These are phyloP conservation scores for Alca torda DNA, from an alignment of 2,797 vertebrate genomes.

Conservation along the genomic window DNA sequence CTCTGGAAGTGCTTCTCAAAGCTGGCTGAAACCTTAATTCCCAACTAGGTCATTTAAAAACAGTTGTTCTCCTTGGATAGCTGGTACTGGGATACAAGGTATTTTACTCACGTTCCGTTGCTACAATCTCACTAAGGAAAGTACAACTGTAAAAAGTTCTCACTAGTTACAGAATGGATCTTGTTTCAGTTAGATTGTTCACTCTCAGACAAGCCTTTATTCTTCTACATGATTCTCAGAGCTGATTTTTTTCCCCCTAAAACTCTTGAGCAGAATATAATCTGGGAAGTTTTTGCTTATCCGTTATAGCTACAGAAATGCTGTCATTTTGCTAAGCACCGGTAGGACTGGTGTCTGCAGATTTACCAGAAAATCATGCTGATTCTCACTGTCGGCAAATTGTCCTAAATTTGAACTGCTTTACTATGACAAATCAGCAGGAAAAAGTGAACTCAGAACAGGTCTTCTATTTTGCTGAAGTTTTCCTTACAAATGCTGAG, in stretches of 20 bases:
- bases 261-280: neutral
- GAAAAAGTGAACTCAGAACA: neutral
- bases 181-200: neutral
- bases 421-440: neutral
- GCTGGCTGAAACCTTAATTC: neutral
- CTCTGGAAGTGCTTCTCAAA: neutral
- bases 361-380: neutral
- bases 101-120: neutral
- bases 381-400: neutral
- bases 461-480: neutral
- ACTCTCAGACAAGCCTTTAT: neutral
- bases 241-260: neutral
- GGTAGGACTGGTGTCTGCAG: neutral
- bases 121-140: neutral
- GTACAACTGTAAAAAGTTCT: neutral
- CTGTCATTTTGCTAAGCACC: neutral
- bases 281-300: neutral
- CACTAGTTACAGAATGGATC: neutral
- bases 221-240: neutral
- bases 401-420: neutral
- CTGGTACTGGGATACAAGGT: neutral
- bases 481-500: neutral
- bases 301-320: neutral
- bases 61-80: neutral
- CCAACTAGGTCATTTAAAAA: neutral